phyloP scores from a whole-genome alignment of 2,888 invertebrate species.

The Pterobdella sp. region DNA sequence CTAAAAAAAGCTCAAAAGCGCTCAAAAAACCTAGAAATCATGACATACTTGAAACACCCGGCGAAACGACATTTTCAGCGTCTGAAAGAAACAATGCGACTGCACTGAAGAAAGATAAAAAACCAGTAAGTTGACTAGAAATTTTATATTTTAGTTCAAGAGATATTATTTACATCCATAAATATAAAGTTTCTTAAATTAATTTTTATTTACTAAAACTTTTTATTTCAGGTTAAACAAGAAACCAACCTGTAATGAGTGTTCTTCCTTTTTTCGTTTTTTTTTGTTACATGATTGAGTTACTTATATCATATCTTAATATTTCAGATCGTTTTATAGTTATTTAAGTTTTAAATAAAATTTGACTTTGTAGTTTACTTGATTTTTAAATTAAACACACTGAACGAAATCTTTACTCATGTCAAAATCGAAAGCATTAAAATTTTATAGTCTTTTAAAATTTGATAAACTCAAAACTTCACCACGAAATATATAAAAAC shows the following conservation, averaged over 20 bases:
- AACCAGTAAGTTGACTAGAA: background rate
- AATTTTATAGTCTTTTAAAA: no score
- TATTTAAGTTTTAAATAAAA: no score
- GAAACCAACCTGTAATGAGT: slow-evolving; percentile 31
- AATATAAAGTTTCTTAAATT: background rate
- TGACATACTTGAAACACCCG: background rate
- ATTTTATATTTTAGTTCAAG: background rate
- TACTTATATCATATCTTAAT: no score
- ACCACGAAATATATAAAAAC: no score
- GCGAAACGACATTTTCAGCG: background rate
- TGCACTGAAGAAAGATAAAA: background rate
- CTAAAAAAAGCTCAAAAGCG: background rate
- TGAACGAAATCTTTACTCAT: no score
- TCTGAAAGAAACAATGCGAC: background rate
- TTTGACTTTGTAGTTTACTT: no score
- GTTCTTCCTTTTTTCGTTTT: no score
- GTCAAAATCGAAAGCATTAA: no score
- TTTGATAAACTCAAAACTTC: no score
- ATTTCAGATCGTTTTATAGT: no score
- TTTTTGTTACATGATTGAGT: no score
- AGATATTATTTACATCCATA: background rate
- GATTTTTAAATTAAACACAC: no score
- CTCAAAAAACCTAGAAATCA: background rate
- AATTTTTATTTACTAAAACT: background rate
- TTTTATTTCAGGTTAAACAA: slow-evolving; percentile 25